Evolutionary conservation across 2,113 vertebrate species (phyloP), one percentile per base, ranked within the genome.

Genomic region (Elephantulus edwardii): DNA sequence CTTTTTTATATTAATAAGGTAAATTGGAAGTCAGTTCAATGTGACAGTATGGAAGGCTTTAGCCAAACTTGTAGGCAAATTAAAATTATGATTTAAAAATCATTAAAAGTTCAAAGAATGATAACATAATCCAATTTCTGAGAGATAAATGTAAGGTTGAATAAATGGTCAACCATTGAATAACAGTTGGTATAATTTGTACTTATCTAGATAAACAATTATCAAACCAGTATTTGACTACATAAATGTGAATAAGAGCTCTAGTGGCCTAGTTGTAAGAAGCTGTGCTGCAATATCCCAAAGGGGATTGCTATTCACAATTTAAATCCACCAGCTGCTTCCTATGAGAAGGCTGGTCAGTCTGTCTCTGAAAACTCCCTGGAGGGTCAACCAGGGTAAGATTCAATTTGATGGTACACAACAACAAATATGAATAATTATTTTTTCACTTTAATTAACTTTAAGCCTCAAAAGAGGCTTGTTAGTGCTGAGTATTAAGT

Each of bases 11-110:
- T 35, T 83, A 83, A 81, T 81, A n/a, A 88, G 7, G 22, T 56
- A 48, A 80, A 26, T 80, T 86, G 71, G 10, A 86, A 91, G 14
- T 90, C 28, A 85, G 33, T 91, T 92, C 75, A 81, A 44, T 70
- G 13, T 88, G 46, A n/a, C 20, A 75, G 35, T 52, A 33, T 20
- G 35, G 26, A 83, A 11, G 0, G 5, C 90, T 85, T 81, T 74
- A 74, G 30, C 11, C 13, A 79, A 90, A 35, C 1, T 42, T 75
- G 24, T 85, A 33, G 30, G 26, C 5, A 86, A 83, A 93, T 80
- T 14, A 30, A 54, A 46, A 9, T 74, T 77, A 52, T n/a, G 16
- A 10, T 64, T 87, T 91, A 28, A 22, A 85, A 72, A 91, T 35
- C 12, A 30, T 54, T 11, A 81, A 14, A 82, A 38, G 16, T 71